Base-by-base conservation (phyloP, 2,797 vertebrate species). In the Falco biarmicus region DNA sequence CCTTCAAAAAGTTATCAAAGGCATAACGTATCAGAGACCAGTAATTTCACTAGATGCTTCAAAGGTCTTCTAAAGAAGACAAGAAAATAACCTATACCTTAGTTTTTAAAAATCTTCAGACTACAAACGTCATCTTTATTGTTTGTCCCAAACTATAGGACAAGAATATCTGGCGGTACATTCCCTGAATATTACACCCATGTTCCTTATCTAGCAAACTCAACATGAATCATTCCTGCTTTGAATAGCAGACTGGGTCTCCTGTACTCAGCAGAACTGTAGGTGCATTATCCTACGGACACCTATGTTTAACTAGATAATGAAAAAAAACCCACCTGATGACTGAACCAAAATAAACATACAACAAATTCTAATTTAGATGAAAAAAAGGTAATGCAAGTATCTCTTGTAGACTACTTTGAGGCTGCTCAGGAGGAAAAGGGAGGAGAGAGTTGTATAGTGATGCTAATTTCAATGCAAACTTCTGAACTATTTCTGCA, bases 401-500 rank as follows among this genome's bases (percentile, higher is more conserved):
- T 64, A 75, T 59, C 37, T 78, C 47, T 6, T 81, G 37, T n/a
- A 45, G 34, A 37, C 60, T 94, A 32, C 56, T 87, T 90, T 82
- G 75, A 89, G 45, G 80, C n/a, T 80, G n/a, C 34, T 89, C 13
- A 19, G 45, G 25, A 88, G 31, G 53, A 79, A 95, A 77, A 84
- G 26, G 59, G 29, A 82, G 70, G 39, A 70, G 11, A 56, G 14
- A 21, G 37, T n/a, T 87, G 56, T 41, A 68, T 22, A 65, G 54
- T 31, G 41, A 65, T 81, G 34, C 32, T 84, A 83, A 85, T 91
- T 92, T 86, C 61, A 75, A 86, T 48, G 50, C 37, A 84, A 75
- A 91, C 75, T 91, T 90, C 76, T 75, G 56, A 88, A 74, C 71
- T 32, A 77, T 70, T 90, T 89, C 57, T 81, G 22, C 64, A 89